These are phyloP conservation scores for Trichoplusia ni DNA, from an alignment of 1,140 invertebrate species.

Conservation along the genomic window DNA sequence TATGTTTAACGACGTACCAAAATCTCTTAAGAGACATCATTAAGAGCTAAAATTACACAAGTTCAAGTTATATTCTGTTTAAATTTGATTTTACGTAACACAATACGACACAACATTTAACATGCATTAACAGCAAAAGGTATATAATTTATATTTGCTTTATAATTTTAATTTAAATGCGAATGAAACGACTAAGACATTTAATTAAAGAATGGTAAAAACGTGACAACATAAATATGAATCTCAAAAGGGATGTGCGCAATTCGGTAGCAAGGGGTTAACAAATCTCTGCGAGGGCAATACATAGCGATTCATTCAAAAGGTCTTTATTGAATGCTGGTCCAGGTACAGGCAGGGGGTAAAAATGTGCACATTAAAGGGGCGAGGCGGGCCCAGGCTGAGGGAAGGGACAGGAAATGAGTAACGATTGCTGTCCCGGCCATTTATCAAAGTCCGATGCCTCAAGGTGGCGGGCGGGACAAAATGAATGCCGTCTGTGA, in stretches of 20 bases:
- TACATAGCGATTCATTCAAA: conserved; percentile 25
- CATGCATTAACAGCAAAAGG: conserved; percentile 28
- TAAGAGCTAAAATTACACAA: not conserved
- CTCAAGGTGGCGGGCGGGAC: conserved; percentile 46
- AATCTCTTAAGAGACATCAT: too few species aligned
- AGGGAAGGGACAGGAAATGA: conserved; percentile 63
- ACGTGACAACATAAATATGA: conserved; percentile 22
- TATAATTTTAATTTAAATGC: conserved; percentile 16
- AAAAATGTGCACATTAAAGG: conserved; percentile 50
- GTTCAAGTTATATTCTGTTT: not conserved
- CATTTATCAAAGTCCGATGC: conserved; percentile 71
- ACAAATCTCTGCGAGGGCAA: conserved; percentile 15
- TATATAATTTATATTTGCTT: not conserved
- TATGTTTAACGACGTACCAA: too few species aligned
- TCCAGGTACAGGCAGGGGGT: conserved; percentile 30
- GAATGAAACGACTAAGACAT: conserved; percentile 14
- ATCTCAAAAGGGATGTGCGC: conserved; percentile 4
- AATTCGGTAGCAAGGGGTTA: conserved; percentile 12
- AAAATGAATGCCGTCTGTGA: conserved; percentile 49
- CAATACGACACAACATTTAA: conserved; percentile 25
- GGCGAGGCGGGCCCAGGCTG: conserved; percentile 43
- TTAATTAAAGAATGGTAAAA: conserved; percentile 17
- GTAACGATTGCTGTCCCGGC: conserved; percentile 56
- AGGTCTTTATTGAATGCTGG: conserved; percentile 16
- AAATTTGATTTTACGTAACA: too few species aligned